phyloP scores from a whole-genome alignment of 2,113 vertebrate genomes.

The Ellobius talpinus region DNA sequence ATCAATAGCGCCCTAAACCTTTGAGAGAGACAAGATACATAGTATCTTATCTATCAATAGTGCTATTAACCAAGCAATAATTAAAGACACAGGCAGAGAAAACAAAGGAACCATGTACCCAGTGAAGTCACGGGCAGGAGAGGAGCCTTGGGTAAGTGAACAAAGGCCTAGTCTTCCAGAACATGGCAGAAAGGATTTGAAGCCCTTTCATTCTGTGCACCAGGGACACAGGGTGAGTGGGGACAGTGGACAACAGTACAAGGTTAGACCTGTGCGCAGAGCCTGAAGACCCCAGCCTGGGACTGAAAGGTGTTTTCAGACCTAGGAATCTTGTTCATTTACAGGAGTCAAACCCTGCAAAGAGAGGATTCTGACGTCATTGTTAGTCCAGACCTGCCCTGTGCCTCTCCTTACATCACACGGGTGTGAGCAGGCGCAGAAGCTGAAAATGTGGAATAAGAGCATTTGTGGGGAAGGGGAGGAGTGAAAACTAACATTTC shows the following conservation, averaged over 20 bases:
- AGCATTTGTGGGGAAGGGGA: not conserved
- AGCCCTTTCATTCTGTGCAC: not conserved
- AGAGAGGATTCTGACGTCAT: not conserved
- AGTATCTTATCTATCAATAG: constrained; percentile 81
- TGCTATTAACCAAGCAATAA: constrained; percentile 74
- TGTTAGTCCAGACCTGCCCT: not conserved
- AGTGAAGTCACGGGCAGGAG: constrained; percentile 34
- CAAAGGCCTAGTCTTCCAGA: not conserved
- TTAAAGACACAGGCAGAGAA: constrained; percentile 57
- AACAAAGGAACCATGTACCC: constrained; percentile 35
- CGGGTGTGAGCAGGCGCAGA: not conserved
- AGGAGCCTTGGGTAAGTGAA: not conserved
- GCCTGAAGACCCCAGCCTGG: not conserved
- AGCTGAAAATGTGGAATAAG: not conserved
- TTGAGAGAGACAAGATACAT: constrained; percentile 74
- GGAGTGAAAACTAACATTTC: constrained; percentile 37
- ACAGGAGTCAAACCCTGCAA: not conserved
- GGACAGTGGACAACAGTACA: not conserved
- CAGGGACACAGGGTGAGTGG: too few relatives aligned
- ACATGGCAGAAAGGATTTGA: not conserved
- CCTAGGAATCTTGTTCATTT: not conserved
- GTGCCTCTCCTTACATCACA: not conserved
- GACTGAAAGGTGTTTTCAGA: not conserved
- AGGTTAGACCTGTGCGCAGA: too few relatives aligned
- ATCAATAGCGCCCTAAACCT: too few relatives aligned